Evolutionary conservation across 1,140 invertebrate genomes (phyloP).

Genomic region (Anoplolepis gracilipes): DNA sequence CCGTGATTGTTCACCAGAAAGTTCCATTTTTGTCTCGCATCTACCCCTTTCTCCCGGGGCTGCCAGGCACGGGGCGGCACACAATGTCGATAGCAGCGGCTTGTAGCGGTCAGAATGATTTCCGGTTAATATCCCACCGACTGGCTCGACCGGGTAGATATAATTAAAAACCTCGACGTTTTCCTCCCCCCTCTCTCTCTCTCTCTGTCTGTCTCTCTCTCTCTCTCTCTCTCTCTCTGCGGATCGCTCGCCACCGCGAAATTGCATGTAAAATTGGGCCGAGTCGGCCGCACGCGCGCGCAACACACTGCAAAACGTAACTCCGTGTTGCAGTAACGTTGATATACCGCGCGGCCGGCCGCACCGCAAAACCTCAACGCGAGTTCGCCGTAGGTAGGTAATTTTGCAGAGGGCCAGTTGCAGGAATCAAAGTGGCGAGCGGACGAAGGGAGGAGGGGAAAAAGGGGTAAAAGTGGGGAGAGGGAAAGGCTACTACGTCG

Average conservation of each 20-base stretch:
- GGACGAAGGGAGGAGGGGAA: neutral
- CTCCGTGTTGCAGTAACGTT: slow-evolving; percentile 25
- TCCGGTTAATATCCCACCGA: slow-evolving; percentile 72
- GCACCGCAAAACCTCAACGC: slow-evolving; percentile 74
- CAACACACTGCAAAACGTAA: slow-evolving; percentile 20
- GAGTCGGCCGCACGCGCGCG: slow-evolving; percentile 66
- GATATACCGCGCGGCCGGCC: slow-evolving; percentile 60
- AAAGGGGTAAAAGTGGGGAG: neutral
- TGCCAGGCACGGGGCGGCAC: neutral
- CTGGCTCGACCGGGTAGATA: slow-evolving; percentile 65
- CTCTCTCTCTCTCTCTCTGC: slow-evolving; percentile 3
- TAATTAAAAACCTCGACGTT: slow-evolving; percentile 74
- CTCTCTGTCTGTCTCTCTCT: neutral
- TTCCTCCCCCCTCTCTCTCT: neutral
- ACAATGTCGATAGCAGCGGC: slow-evolving; percentile 71
- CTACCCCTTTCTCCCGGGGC: neutral
- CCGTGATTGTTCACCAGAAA: slow-evolving; percentile 1
- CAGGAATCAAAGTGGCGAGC: slow-evolving; percentile 58
- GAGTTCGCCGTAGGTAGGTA: slow-evolving; percentile 66
- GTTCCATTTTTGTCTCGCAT: slow-evolving; percentile 65
- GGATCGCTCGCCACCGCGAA: slow-evolving; percentile 68
- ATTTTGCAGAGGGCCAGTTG: slow-evolving; percentile 68
- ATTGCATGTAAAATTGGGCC: slow-evolving; percentile 76
- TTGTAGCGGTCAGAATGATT: slow-evolving; percentile 64
- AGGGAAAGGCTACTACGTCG: neutral